These are phyloP conservation scores for Sipha flava DNA, from an alignment of 1,140 invertebrate genomes.

Conservation along the genomic window DNA sequence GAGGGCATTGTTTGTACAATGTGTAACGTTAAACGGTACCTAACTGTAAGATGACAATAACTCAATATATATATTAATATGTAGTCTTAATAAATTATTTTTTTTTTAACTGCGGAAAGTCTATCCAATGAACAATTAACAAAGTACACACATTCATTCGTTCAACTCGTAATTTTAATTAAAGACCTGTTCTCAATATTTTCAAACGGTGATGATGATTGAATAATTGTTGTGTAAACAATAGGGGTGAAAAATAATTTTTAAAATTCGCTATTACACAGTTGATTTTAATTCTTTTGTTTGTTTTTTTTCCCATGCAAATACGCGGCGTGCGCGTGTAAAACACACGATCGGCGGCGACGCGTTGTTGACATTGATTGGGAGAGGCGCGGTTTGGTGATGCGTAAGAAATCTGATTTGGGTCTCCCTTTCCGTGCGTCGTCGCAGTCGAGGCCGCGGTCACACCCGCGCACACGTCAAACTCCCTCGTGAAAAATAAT, in stretches of 20 bases:
- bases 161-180: not conserved
- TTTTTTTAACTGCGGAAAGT: not conserved
- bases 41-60: too few species aligned
- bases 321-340: not conserved
- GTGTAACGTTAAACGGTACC: too few species aligned
- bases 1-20: too few species aligned
- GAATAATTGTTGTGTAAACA: not conserved
- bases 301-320: not conserved
- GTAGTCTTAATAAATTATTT: too few species aligned
- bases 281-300: not conserved
- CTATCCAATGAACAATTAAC: too few species aligned
- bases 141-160: too few species aligned
- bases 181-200: too few species aligned
- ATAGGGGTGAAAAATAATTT: not conserved
- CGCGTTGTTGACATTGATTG: constrained; percentile 30
- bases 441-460: constrained; percentile 9
- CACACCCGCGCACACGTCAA: constrained; percentile 26
- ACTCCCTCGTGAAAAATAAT: not conserved
- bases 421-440: constrained; percentile 13
- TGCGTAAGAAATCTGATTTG: constrained; percentile 33
- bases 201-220: too few species aligned
- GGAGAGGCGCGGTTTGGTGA: constrained; percentile 20
- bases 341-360: constrained; percentile 11
- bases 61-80: too few species aligned
- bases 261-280: not conserved